phyloP scores from a whole-genome alignment of 2,113 vertebrate genomes.

The Vicugna pacos region DNA sequence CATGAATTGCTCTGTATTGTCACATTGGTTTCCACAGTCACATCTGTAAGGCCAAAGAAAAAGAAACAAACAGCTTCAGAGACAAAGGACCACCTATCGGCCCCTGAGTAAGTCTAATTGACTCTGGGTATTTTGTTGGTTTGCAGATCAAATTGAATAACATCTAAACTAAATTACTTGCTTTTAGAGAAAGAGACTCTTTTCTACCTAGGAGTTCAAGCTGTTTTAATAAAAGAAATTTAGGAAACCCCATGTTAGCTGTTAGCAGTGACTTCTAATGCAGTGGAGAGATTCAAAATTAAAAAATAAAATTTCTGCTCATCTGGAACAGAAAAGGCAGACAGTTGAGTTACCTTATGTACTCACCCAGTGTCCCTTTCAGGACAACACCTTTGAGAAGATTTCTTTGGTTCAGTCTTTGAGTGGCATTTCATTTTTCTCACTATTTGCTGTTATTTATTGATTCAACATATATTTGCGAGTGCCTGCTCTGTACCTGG shows the following conservation, averaged over 20 bases:
- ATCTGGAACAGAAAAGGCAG: background rate
- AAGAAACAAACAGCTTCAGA: background rate
- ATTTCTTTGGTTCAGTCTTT: background rate
- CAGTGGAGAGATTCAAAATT: background rate
- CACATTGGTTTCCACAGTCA: background rate
- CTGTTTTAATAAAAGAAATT: slow-evolving; percentile 14
- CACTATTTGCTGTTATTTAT: background rate
- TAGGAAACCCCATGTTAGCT: background rate
- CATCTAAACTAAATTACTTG: background rate
- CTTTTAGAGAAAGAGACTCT: background rate
- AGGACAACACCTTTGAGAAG: background rate
- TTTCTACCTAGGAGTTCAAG: slow-evolving; percentile 53
- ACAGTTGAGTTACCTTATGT: background rate
- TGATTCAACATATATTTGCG: slow-evolving; percentile 2
- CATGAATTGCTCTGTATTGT: background rate
- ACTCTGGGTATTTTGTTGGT: slow-evolving; percentile 36
- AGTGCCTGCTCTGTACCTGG: background rate
- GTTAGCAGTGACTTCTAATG: background rate
- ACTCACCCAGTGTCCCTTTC: background rate
- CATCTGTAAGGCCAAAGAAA: background rate
- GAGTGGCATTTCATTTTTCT: background rate
- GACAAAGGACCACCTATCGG: background rate
- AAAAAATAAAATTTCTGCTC: slow-evolving; percentile 49
- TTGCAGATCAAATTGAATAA: slow-evolving; percentile 35
- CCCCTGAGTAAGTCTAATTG: background rate